phyloP scores from a whole-genome alignment of 2,797 vertebrate genomes.

The Megalops cyprinoides region DNA sequence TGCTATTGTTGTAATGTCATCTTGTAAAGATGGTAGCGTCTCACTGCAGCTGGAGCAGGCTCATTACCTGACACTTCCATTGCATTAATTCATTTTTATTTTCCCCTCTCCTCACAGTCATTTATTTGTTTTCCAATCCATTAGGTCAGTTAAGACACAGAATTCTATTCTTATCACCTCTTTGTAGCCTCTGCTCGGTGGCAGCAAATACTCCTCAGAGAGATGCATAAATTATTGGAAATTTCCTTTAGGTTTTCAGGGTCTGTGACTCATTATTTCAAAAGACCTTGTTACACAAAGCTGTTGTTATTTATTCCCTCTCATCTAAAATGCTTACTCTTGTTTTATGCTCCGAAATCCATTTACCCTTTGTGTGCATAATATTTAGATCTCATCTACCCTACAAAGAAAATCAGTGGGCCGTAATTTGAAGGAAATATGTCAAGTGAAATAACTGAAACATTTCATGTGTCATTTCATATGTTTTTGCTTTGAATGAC shows the following conservation, averaged over 20 bases:
- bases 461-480: background rate
- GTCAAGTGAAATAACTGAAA: background rate
- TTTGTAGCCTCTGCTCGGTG: background rate
- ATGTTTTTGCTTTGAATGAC: background rate
- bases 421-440: background rate
- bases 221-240: slow-evolving; percentile 22
- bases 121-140: slow-evolving; percentile 69
- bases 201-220: slow-evolving; percentile 13
- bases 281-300: slow-evolving; percentile 38
- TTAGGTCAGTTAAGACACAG: slow-evolving; percentile 55
- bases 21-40: slow-evolving; percentile 52
- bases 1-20: slow-evolving; percentile 29
- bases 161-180: slow-evolving; percentile 47
- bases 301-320: slow-evolving; percentile 20
- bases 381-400: background rate
- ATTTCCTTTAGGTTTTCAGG: slow-evolving; percentile 20
- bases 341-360: background rate
- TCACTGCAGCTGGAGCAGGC: slow-evolving; percentile 30
- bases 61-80: slow-evolving; percentile 45
- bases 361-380: background rate
- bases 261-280: slow-evolving; percentile 42
- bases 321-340: background rate
- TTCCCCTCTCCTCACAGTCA: slow-evolving; percentile 49
- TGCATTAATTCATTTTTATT: slow-evolving; percentile 66
- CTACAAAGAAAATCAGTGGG: background rate